Evolutionary conservation across 2,888 invertebrate species (phyloP).

Genomic region (Patella ulyssiponensis): DNA sequence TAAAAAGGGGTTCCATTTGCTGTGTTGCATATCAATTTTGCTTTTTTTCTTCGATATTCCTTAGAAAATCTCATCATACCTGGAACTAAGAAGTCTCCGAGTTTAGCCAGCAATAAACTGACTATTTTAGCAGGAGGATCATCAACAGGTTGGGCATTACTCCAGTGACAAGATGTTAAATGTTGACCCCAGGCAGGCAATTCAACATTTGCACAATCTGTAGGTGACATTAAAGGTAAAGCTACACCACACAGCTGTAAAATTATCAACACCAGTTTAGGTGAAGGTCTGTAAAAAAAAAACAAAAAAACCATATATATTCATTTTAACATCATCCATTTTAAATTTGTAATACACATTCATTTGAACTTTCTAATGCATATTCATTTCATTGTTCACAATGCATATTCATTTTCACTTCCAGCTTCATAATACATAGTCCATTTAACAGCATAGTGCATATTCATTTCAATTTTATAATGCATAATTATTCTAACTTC

Average conservation of each 20-base stretch:
- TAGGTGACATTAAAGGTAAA: slow-evolving; percentile 68
- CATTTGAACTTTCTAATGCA: too few species aligned
- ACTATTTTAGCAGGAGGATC: slow-evolving; percentile 70
- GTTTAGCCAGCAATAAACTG: slow-evolving; percentile 69
- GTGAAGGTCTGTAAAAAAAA: slow-evolving; percentile 66
- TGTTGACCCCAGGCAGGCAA: slow-evolving; percentile 68
- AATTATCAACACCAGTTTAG: slow-evolving; percentile 70
- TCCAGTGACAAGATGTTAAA: slow-evolving; percentile 52
- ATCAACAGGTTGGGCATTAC: slow-evolving; percentile 54
- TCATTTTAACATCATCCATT: too few species aligned
- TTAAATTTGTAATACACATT: too few species aligned
- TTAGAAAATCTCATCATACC: slow-evolving; percentile 45
- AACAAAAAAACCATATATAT: not conserved
- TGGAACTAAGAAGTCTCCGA: slow-evolving; percentile 72
- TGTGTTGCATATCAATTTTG: not conserved
- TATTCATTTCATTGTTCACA: too few species aligned
- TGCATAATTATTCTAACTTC: too few species aligned
- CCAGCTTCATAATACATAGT: too few species aligned
- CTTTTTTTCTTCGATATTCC: not conserved
- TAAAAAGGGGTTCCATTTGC: not conserved
- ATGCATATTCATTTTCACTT: too few species aligned
- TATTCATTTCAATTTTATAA: too few species aligned
- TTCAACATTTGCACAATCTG: slow-evolving; percentile 67
- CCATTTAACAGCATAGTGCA: too few species aligned
- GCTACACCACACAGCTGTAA: slow-evolving; percentile 71